Conservation (phyloP, 2,888 invertebrate genomes). For the Sthenelais limicola region DNA sequence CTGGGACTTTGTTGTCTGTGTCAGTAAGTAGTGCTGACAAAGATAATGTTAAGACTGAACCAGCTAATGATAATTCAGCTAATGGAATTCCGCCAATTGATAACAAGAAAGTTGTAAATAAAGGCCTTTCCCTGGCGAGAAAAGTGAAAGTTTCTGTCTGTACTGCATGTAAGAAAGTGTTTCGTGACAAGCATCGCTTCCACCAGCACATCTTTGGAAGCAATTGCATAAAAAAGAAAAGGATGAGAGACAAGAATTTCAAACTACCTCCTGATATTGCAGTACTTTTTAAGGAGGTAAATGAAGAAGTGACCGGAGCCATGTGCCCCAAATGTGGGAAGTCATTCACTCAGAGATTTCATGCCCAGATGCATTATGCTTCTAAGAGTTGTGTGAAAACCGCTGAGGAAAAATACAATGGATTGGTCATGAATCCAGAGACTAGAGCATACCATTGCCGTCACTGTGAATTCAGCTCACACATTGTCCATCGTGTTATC, state of each 20-base stretch:
- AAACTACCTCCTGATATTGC: slow-evolving; percentile 6
- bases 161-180: background rate
- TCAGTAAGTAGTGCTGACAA: background rate
- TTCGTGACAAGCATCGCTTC: slow-evolving; percentile 1
- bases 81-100: background rate
- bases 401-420: background rate
- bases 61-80: background rate
- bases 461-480: slow-evolving; percentile 6
- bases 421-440: background rate
- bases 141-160: background rate
- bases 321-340: slow-evolving; percentile 30
- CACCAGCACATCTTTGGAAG: slow-evolving; percentile 19
- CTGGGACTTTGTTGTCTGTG: slow-evolving; percentile 17
- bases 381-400: slow-evolving; percentile 4
- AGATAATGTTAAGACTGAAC: background rate
- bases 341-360: background rate
- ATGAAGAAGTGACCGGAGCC: slow-evolving; percentile 8
- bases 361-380: slow-evolving; percentile 39
- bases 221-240: slow-evolving; percentile 5
- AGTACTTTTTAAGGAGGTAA: slow-evolving; percentile 14
- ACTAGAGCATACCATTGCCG: slow-evolving; percentile 16
- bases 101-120: background rate
- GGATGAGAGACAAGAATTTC: background rate
- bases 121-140: background rate
- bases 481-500: background rate